Base-by-base conservation (phyloP, 2,113 vertebrate species). In the Lepidothrix coronata region DNA sequence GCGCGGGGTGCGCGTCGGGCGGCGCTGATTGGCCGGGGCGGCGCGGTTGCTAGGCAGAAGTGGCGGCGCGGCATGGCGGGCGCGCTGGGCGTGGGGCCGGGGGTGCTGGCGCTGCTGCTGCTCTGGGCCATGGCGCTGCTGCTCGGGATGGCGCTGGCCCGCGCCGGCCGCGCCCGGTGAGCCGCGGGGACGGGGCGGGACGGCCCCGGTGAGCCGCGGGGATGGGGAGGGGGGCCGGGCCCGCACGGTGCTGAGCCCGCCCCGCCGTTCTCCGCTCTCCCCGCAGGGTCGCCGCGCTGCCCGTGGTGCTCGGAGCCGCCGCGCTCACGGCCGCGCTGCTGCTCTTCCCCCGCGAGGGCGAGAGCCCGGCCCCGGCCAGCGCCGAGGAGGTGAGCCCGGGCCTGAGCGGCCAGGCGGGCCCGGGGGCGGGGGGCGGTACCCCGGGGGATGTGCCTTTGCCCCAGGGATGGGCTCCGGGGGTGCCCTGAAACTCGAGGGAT, bases 101-200 rank as follows among this genome's bases (percentile, higher is more conserved):
- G 99, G 1, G 98, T 99, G 16, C 97, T 99, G 86, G 58, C 98
- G 88, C 81, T 99, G 17, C 97, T 96, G 7, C 65, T 98, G 25
- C 92, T 99, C 22, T 99, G 99, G 99, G 98, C 98, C 3, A 61
- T 94, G 39, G 97, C 98, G 57, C 91, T 99, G 51, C 94, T 98
- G 89, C 94, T 98, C 13, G 97, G 97, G 71, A 22, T 79, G 71
- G 44, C 25, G 66, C 61, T 91, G 10, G 3, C 20, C 55, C 88
- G 91, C 1, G 81, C 85, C 4, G 39, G 59, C 19, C 66, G 65
- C 18, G 48, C 75, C 21, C 74, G 74, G 74, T 61, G 73, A 76
- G 57, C 8, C 5, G 19, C 14, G 33, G 72, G 51, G 33, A 16
- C 9, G 7, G 55, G 33, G 16, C 3, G 71, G 39, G 39, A 33